Evolutionary conservation across 2,888 invertebrate genomes (phyloP).

Genomic region (Ametastegia equiseti): DNA sequence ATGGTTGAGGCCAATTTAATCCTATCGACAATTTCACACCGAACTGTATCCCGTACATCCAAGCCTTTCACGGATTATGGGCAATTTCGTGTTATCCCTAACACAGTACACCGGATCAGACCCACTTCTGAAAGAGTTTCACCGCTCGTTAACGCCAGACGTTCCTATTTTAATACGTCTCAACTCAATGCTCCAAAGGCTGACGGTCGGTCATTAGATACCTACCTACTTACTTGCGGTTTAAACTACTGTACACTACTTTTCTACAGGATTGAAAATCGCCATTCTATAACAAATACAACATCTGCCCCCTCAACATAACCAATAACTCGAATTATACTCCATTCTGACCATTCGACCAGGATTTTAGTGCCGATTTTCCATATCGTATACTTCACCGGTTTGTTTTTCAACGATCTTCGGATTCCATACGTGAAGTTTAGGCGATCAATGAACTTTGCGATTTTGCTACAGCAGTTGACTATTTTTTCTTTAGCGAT

Average conservation of each 20-base stretch:
- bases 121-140: slow-evolving; percentile 32
- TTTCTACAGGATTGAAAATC: too few relatives aligned
- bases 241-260: not conserved
- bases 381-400: too few relatives aligned
- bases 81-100: slow-evolving; percentile 31
- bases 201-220: slow-evolving; percentile 5
- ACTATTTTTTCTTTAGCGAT: not conserved
- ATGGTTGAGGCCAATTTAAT: slow-evolving; percentile 46
- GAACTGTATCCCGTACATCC: slow-evolving; percentile 3
- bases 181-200: not conserved
- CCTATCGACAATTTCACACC: slow-evolving; percentile 48
- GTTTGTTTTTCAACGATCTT: too few relatives aligned
- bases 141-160: slow-evolving; percentile 43
- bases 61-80: slow-evolving; percentile 46
- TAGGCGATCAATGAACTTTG: too few relatives aligned
- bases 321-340: too few relatives aligned
- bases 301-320: too few relatives aligned
- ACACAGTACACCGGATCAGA: not conserved
- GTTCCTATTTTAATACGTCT: slow-evolving; percentile 3
- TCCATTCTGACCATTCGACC: too few relatives aligned
- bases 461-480: too few relatives aligned
- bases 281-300: too few relatives aligned
- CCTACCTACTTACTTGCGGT: not conserved
- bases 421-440: too few relatives aligned
- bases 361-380: too few relatives aligned